Evolutionary conservation across 2,888 invertebrate genomes (phyloP), one percentile per base, ranked within the genome.

Genomic region (Bedellia somnulentella): DNA sequence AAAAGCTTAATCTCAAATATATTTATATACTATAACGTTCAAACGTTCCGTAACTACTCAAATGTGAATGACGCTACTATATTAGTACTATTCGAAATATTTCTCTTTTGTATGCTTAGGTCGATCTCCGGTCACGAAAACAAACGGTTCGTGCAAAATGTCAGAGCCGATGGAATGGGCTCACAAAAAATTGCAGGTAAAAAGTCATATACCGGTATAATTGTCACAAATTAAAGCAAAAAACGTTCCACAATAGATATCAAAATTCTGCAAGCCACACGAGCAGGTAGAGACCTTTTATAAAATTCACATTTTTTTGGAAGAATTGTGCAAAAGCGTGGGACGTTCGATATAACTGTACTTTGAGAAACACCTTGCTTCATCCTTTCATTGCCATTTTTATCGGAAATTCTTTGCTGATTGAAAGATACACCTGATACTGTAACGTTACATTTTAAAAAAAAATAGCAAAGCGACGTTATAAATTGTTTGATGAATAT

Each of bases 161-260:
- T 61, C 54, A 59, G 54, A 56, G 49, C 42, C 52, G 44, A 37
- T 40, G 48, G 56, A 57, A 55, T 60, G 50, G 43, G 41, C 46
- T 49, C 21, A 10, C 15, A 38, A 45, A 54, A 67, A 71, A 64
- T 40, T 40, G 46, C 75, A 75, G 75, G 73, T 73, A 75, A 75
- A 73, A 75, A 73, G 73, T 73, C 67, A 73, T 71, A 68, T 70
- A 71, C 73, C 70, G 73, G 57, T 73, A 73, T 75, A 75, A 73
- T 73, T 75, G 73, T 73, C 75, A 75, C 75, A 75, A 75, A 75
- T 75, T 73, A 67, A 73, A 54, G 71, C 73, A 75, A 75, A 75
- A 75, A 73, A 56, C 36, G 14, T 42, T 47, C 49, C 54, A 71
- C 70, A 71, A 73, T 67, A 62, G 71, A 57, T 71, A 73, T 73